Base-by-base conservation (phyloP, 1,140 invertebrate genomes). In the Diachasma alloeum region DNA sequence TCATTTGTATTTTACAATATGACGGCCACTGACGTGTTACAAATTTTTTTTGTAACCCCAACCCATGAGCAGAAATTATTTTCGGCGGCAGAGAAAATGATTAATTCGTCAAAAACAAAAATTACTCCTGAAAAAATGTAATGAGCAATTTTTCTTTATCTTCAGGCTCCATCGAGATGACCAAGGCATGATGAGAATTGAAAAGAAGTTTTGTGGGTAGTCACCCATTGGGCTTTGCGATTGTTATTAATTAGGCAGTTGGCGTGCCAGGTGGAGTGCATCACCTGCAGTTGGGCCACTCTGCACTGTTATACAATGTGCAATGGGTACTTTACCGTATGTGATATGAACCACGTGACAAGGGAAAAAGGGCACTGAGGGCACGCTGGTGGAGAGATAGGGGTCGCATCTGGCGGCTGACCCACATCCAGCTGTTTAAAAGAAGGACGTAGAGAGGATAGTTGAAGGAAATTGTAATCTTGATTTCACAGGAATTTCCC, bases 241-340 rank as follows among this genome's bases (percentile, higher is more conserved):
- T 86, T 85, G 81, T 85, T 84, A 85, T 84, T 87, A 85, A 86
- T 85, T 85, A 84, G 85, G 83, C 83, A 85, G 84, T 85, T 86
- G 83, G 83, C 79, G 79, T 77, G 83, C 85, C 86, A 86, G 86
- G 85, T 87, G 86, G 76, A 78, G 74, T 74, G 78, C 77, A 81
- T 87, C 86, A 87, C 86, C 86, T 87, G 86, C 85, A 81, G 24
- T 10, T 63, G 22, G 11, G 9, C 22, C 8, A 63, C 59, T 63
- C 3, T 63, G 59, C 59, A 63, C 2, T 63, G 22, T 63, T 63
- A 63, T 31, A 63, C 24, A 70, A 70, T 46, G 39, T 37, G 31
- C 67, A 69, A 63, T 63, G 24, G 59, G 59, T 63, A 31, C 19
- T 26, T n/a, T 63, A 63, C 59, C 59, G 59, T 63, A 63, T 63